phyloP scores from a whole-genome alignment of 2,888 invertebrate species.

The Meghimatium bilineatum region DNA sequence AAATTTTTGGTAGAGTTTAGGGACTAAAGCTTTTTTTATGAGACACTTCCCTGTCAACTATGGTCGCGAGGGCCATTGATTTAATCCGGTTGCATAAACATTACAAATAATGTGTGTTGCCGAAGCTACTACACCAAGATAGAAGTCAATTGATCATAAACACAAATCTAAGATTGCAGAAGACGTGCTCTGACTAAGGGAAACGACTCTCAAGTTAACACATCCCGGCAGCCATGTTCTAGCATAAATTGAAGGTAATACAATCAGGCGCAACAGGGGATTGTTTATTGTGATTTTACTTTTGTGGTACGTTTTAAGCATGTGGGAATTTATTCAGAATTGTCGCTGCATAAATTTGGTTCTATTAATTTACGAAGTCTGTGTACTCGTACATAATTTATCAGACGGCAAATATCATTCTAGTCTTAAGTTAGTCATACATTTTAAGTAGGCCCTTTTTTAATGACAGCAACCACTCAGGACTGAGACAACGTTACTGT shows the following conservation, averaged over 20 bases:
- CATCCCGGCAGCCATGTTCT: constrained; percentile 37
- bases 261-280: background rate
- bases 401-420: background rate
- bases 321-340: background rate
- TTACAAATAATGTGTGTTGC: too few relatives aligned
- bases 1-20: too few relatives aligned
- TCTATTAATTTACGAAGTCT: background rate
- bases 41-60: too few relatives aligned
- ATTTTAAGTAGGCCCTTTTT: too few relatives aligned
- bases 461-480: too few relatives aligned
- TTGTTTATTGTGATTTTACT: background rate
- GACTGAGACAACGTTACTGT: too few relatives aligned
- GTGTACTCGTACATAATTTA: background rate
- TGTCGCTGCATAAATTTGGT: background rate
- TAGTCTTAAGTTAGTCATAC: too few relatives aligned
- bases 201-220: constrained; percentile 21
- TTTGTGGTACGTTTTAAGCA: background rate
- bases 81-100: too few relatives aligned
- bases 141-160: background rate
- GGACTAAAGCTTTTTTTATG: too few relatives aligned
- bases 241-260: constrained; percentile 32
- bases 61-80: too few relatives aligned
- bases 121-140: too few relatives aligned
- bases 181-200: constrained; percentile 5
- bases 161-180: background rate